phyloP scores from a whole-genome alignment of 2,888 invertebrate genomes.

The Oscheius sp. region DNA sequence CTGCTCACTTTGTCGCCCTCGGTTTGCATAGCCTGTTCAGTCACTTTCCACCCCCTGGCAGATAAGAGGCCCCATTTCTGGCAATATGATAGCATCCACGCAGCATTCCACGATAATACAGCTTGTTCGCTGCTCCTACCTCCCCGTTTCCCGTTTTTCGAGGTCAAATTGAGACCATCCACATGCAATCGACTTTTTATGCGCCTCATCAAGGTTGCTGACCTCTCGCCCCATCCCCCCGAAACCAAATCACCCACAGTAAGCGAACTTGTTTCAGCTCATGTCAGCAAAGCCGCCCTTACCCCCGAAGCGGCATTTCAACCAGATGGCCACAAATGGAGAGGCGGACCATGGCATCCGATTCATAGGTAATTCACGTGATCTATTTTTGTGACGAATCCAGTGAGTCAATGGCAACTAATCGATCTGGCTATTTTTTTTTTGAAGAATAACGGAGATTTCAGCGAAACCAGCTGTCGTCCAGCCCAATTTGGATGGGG shows the following conservation, averaged over 20 bases:
- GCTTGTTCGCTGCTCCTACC: neutral
- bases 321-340: neutral
- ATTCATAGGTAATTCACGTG: neutral
- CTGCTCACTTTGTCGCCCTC: neutral
- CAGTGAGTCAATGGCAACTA: no score
- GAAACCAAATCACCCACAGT: neutral
- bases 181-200: neutral
- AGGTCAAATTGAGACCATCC: neutral
- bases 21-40: constrained; percentile 12
- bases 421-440: no score
- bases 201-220: constrained; percentile 7
- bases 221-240: constrained; percentile 3
- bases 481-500: constrained; percentile 6
- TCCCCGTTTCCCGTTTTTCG: neutral
- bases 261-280: neutral
- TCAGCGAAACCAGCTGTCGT: constrained; percentile 11
- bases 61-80: neutral
- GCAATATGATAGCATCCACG: neutral
- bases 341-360: neutral
- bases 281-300: constrained; percentile 29
- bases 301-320: constrained; percentile 28
- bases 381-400: no score
- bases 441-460: neutral
- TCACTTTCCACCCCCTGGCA: constrained; percentile 8
- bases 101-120: neutral